Conservation (phyloP, 2,888 invertebrate species). For the Globia sparganii region DNA sequence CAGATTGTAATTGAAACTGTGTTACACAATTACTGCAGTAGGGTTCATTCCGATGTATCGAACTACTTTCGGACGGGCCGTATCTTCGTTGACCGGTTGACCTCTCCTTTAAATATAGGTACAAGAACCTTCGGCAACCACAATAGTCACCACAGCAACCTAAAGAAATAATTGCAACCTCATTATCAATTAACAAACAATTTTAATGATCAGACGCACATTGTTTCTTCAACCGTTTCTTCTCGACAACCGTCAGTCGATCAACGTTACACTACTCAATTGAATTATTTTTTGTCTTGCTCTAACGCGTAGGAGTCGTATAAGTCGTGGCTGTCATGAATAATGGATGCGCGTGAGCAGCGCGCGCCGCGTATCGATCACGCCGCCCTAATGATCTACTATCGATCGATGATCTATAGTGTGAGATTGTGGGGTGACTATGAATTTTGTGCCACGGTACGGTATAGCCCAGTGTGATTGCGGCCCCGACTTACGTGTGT, state of each 20-base stretch:
- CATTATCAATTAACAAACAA: conserved; percentile 45
- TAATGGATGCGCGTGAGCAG: conserved; percentile 58
- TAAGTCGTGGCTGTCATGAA: conserved; percentile 54
- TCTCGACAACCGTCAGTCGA: conserved; percentile 45
- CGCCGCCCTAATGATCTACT: conserved; percentile 69
- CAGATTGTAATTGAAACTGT: too few species aligned
- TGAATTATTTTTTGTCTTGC: conserved; percentile 59
- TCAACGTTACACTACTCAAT: conserved; percentile 60
- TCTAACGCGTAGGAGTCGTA: conserved; percentile 47
- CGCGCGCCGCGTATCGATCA: conserved; percentile 67
- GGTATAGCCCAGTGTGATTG: neutral
- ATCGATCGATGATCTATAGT: conserved; percentile 67
- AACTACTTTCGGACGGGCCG: neutral
- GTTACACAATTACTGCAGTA: too few species aligned
- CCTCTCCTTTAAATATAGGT: neutral
- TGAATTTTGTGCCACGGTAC: neutral
- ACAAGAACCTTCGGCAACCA: neutral
- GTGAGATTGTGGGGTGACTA: conserved; percentile 49
- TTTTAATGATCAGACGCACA: conserved; percentile 46
- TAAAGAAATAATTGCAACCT: neutral
- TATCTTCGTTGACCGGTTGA: neutral
- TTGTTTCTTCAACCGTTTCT: conserved; percentile 41
- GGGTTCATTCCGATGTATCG: neutral
- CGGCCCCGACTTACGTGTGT: too few species aligned
- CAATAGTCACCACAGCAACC: neutral